These are phyloP conservation scores for Myioborus melanocephalus DNA, from an alignment of 2,797 vertebrate genomes.

Conservation along the genomic window DNA sequence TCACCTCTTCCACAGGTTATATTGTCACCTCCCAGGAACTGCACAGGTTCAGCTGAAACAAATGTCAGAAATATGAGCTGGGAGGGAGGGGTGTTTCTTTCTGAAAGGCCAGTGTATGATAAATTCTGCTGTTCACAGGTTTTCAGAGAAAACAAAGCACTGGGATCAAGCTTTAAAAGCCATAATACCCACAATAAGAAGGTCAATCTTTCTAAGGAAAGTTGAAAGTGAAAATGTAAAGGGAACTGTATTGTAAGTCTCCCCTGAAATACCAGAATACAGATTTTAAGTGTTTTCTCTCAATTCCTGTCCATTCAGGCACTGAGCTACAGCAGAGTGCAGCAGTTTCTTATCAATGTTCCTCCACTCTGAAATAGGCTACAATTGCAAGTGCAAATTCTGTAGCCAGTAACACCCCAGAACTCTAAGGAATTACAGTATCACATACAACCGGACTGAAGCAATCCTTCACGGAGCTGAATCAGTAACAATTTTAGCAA, in stretches of 20 bases:
- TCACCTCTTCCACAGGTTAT: not conserved
- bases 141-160: not conserved
- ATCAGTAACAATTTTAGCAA: not conserved
- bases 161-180: not conserved
- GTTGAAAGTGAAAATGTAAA: not conserved
- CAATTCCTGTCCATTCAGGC: not conserved
- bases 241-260: not conserved
- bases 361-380: not conserved
- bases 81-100: not conserved
- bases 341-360: fast-evolving
- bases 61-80: not conserved
- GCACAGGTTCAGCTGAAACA: not conserved
- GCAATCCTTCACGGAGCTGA: not conserved
- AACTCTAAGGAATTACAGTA: not conserved
- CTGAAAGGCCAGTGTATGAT: not conserved
- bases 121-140: not conserved
- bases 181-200: not conserved
- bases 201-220: not conserved
- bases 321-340: fast-evolving
- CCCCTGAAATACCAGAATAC: not conserved
- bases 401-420: not conserved
- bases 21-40: not conserved
- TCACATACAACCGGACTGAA: not conserved
- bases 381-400: not conserved
- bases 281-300: not conserved